Base-by-base conservation (phyloP, 2,888 invertebrate genomes). In the Polydesmus complanatus region DNA sequence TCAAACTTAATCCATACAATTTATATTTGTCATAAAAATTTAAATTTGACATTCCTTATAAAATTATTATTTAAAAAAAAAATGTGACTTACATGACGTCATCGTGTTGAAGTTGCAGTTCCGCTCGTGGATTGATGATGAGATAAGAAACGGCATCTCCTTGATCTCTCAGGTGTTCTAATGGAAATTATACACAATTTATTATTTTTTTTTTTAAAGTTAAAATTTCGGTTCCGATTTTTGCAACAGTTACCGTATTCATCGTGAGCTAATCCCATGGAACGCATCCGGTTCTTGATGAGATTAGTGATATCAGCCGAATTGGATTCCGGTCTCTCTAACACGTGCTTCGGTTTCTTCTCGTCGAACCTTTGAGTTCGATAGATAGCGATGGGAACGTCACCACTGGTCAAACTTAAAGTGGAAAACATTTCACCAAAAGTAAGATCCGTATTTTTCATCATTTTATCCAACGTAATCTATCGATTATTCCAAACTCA, bases 121-220 rank as follows among this genome's bases (percentile, higher is more conserved):
- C 51, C 23, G 49, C 50, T 1, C 19, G 23, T 50, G 58, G 58
- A 58, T 58, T 58, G 21, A 58, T 58, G 27, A 58, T 49, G 5
- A 50, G 47, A 18, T 50, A 58, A 1, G 58, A 58, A 23, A 58
- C 51, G n/a, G 5, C 23, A 54, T 26, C 21, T 8, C 22, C 25
- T 19, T 14, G 18, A 3, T 25, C 54, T 23, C 23, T 21, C 11
- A 23, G 5, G 54, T 23, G 25, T 14, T 25, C 22, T 26, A 54
- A 23, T 19, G n/a, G n/a, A 14, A 54, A 54, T 25, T 8, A 22
- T 5, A 22, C 8, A 54, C 18, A 23, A 5, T 54, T 22, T 54
- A 25, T 23, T 54, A 19, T 11, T 11, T n/a, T n/a, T n/a, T n/a
- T n/a, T n/a, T n/a, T 22, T 19, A 54, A 18, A 54, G 21, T 14